Base-by-base conservation (phyloP, 2,797 vertebrate genomes). In the Enteromius treurensis region DNA sequence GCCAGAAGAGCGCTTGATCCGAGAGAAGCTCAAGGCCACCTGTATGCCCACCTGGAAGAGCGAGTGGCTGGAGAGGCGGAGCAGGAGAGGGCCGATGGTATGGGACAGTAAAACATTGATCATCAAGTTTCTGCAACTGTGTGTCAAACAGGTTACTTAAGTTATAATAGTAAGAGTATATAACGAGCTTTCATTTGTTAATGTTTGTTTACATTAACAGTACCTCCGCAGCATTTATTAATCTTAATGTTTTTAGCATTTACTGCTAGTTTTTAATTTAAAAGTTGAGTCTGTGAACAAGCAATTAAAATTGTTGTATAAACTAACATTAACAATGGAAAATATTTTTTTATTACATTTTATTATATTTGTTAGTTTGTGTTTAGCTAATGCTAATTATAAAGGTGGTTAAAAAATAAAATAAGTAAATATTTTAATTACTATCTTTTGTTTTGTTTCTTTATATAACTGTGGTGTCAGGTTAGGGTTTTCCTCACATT, bases 31-130 rank as follows among this genome's bases (percentile, higher is more conserved):
- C 45, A 97, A 97, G 91, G 96, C 94, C 69, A 97, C 95, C 0
- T 97, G 96, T 77, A 97, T 97, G 96, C 96, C 96, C 37, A 96
- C 96, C 83, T 97, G 96, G 96, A 96, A 97, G 77, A 96, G 97
- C 4, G 96, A 97, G 85, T 97, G 96, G 96, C 86, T 97, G 87
- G 96, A 97, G 89, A 93, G 96, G 88, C 95, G 95, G 78, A 97
- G 90, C 84, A 89, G 95, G 82, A 94, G 95, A 91, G 96, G 96
- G 74, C 96, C 96, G 2, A 95, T 97, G 93, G 96, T 97, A 92
- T 91, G 71, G 26, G 11, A 17, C 60, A 17, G 26, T 64, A 32
- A 64, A 26, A 26, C 23, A 60, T 26, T 60, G 55, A 14, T 14
- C 14, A 1, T 32, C 26, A 32, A 17, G 26, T 51, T 73, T 73